Base-by-base conservation (phyloP, 2,888 invertebrate species). In the Chymomyza procnemis region DNA sequence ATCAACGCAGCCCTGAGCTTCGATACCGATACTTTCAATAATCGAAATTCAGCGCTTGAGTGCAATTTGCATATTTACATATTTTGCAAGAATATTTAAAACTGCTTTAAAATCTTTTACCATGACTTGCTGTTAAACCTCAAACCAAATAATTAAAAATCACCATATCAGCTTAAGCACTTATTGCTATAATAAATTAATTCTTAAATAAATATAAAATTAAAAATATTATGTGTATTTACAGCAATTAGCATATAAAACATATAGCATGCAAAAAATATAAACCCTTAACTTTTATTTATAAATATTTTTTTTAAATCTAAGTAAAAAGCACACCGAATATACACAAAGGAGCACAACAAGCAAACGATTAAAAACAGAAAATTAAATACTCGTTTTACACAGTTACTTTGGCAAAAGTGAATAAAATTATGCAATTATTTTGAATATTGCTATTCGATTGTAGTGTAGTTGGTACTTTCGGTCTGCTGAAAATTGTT, bases 101-200 rank as follows among this genome's bases (percentile, higher is more conserved):
- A 22, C 21, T 14, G 18, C 6, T 50, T 16, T 18, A 16, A 50
- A 41, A 41, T 50, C 14, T 14, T 54, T 54, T 58, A 64, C 79
- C 80, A 81, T 79, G 82, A 82, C 85, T 85, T 80, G 83, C 83
- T 85, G 78, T 80, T 69, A 67, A 75, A 69, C 64, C 62, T 59
- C 46, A 71, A 64, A 69, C 71, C 77, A 69, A 69, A 74, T 69
- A 21, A 60, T 50, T 55, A 55, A 2, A 59, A 73, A 73, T n/a
- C 54, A 21, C 21, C 52, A 56, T n/a, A n/a, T 52, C 61, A 9
- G 34, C 55, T 59, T 60, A 54, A 22, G 55, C 52, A 71, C 54
- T 61, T 66, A 60, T 67, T 54, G 65, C 61, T 21, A 46, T 69
- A 41, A 64, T 69, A 61, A 64, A 61, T 46, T 21, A 70, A 70